Evolutionary conservation across 1,140 invertebrate genomes (phyloP).

Genomic region (Pogonus chalceus): DNA sequence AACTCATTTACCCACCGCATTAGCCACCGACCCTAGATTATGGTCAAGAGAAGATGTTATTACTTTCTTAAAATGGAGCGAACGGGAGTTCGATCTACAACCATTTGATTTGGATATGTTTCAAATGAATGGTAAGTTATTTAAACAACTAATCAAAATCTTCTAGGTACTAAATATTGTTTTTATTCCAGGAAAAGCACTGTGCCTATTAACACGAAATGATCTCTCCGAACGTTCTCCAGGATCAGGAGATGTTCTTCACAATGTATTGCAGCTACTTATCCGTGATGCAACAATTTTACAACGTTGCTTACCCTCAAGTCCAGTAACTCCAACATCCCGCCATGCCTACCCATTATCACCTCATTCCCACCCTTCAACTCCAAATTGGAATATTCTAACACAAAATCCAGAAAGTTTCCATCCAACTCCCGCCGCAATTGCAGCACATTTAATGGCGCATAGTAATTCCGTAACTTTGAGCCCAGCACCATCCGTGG

Average conservation of each 20-base stretch:
- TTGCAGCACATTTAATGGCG: constrained; percentile 54
- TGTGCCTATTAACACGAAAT: constrained; percentile 79
- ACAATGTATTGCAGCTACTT: constrained; percentile 84
- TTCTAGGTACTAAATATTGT: constrained; percentile 8
- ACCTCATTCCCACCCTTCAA: constrained; percentile 66
- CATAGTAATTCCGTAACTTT: constrained; percentile 74
- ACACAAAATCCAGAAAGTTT: constrained; percentile 53
- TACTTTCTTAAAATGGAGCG: constrained; percentile 82
- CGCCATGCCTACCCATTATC: constrained; percentile 64
- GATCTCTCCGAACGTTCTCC: constrained; percentile 85
- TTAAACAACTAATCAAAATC: constrained; percentile 7
- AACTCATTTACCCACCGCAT: constrained; percentile 65
- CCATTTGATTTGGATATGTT: constrained; percentile 88
- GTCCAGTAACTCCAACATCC: constrained; percentile 73
- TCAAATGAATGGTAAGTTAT: constrained; percentile 84
- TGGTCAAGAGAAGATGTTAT: constrained; percentile 87
- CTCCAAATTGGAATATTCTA: constrained; percentile 60
- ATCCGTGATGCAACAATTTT: constrained; percentile 67
- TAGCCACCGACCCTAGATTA: constrained; percentile 76
- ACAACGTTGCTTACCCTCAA: constrained; percentile 66
- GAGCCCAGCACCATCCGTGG: constrained; percentile 78
- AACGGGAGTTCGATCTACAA: constrained; percentile 85
- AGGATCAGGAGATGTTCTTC: constrained; percentile 83
- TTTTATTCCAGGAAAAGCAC: constrained; percentile 60
- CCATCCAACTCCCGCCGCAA: constrained; percentile 44